phyloP scores from a whole-genome alignment of 2,113 vertebrate species.

The Pycnonotus jocosus region DNA sequence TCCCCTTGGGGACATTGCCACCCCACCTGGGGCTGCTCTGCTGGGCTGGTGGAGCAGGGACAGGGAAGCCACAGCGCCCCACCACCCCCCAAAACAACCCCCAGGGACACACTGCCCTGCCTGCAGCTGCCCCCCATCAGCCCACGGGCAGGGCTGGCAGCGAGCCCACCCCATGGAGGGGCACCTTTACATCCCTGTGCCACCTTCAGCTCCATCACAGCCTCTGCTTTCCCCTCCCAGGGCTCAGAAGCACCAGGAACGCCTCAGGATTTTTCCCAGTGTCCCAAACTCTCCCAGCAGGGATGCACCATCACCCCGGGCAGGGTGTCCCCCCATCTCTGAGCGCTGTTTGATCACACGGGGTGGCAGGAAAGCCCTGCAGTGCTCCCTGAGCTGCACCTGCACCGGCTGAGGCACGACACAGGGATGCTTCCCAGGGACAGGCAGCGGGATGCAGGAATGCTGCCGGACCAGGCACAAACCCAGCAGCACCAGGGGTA shows the following conservation, averaged over 20 bases:
- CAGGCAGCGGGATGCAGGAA: neutral
- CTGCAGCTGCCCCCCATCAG: neutral
- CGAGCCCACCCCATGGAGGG: accelerated
- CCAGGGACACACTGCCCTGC: neutral
- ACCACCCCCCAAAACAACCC: neutral
- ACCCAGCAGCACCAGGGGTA: neutral
- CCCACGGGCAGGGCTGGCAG: neutral
- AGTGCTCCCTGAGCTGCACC: neutral
- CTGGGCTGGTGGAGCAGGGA: neutral
- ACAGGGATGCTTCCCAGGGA: neutral
- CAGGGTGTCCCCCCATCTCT: neutral
- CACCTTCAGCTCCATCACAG: neutral
- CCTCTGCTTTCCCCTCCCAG: neutral
- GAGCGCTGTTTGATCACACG: neutral
- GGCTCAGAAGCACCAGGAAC: neutral
- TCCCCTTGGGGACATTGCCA: neutral
- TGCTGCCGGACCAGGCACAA: neutral
- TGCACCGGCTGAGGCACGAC: accelerated
- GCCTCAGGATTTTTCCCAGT: accelerated
- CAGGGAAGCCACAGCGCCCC: accelerated
- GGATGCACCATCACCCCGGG: neutral
- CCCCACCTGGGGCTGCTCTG: neutral
- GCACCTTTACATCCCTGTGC: neutral
- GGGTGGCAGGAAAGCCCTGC: neutral
- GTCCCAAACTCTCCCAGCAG: neutral